phyloP scores from a whole-genome alignment of 2,888 invertebrate species.

The Alsophila aescularia region DNA sequence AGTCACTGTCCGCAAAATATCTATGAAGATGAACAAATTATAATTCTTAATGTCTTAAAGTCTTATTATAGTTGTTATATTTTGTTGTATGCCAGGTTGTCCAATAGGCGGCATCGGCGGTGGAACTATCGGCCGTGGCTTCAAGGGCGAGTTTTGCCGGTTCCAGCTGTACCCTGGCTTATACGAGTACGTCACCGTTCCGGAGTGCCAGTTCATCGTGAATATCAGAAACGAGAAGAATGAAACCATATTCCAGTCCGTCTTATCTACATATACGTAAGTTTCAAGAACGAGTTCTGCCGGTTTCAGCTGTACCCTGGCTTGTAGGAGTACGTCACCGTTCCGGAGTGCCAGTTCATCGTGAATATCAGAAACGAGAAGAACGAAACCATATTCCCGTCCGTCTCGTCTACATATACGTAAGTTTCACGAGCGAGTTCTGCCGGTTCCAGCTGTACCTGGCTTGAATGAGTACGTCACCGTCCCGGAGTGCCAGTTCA shows the following conservation, averaged over 20 bases:
- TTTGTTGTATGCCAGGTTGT: slow-evolving; percentile 80
- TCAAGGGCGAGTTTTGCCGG: slow-evolving; percentile 96
- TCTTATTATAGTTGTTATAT: too few relatives aligned
- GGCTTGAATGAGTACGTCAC: too few relatives aligned
- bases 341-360: slow-evolving; percentile 49
- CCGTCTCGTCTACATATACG: slow-evolving; percentile 58
- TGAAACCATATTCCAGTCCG: slow-evolving; percentile 90
- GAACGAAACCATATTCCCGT: neutral
- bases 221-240: slow-evolving; percentile 89
- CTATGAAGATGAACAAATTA: too few relatives aligned
- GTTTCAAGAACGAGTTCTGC: slow-evolving; percentile 90
- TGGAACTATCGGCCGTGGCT: slow-evolving; percentile 94
- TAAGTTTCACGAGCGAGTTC: slow-evolving; percentile 62
- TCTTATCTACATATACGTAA: slow-evolving; percentile 90
- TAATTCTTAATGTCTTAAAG: too few relatives aligned
- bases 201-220: slow-evolving; percentile 95
- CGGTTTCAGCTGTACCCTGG: slow-evolving; percentile 95
- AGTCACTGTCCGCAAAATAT: too few relatives aligned
- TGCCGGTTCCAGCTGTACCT: too few relatives aligned
- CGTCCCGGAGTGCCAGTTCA: too few relatives aligned
- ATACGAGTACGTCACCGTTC: slow-evolving; percentile 92
- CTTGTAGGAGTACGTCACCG: slow-evolving; percentile 92
- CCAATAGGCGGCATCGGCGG: slow-evolving; percentile 82
- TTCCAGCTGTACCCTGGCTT: slow-evolving; percentile 95
- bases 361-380: slow-evolving; percentile 46